Base-by-base conservation (phyloP, 1,140 invertebrate genomes). In the Drosophila tsacasi region DNA sequence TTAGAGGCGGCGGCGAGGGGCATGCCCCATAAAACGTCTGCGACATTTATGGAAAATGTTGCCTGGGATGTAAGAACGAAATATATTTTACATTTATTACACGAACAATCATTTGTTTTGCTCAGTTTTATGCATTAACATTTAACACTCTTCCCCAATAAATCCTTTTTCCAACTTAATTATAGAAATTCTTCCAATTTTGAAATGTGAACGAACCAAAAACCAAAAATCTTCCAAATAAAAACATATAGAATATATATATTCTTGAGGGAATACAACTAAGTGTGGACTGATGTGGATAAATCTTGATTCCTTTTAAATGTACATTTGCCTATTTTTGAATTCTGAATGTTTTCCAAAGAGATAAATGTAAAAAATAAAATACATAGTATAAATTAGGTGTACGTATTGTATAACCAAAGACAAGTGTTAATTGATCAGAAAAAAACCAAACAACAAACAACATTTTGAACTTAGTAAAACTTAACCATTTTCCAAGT, bases 311-410 rank as follows among this genome's bases (percentile, higher is more conserved):
- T 64, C 60, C 59, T 67, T 67, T 59, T 64, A 27, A 64, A 66
- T 46, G 30, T 66, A 66, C 64, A 66, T 66, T 66, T 64, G 42
- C 58, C 58, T 66, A 64, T 66, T 66, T 66, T 66, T 63, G 62
- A 62, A 13, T 62, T 66, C 57, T 46, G 58, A 66, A 62, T 46
- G 27, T 62, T 66, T 66, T 66, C 23, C 57, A 35, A 63, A 23
- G n/a, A 55, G 32, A 35, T 66, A 46, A 63, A 9, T 66, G 64
- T 63, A 66, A 32, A 69, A 65, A 66, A 32, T 32, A 5, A 30
- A 21, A 64, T 32, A 32, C 54, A 37, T 37, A 55, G 21, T 12
- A 23, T 17, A 67, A 47, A 63, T 25, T 66, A 66, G 63, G 27
- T 47, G 19, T 57, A 71, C 37, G 47, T 35, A 65, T 46, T 65